Evolutionary conservation across 1,140 invertebrate species (phyloP).

Genomic region (Cotesia glomerata): DNA sequence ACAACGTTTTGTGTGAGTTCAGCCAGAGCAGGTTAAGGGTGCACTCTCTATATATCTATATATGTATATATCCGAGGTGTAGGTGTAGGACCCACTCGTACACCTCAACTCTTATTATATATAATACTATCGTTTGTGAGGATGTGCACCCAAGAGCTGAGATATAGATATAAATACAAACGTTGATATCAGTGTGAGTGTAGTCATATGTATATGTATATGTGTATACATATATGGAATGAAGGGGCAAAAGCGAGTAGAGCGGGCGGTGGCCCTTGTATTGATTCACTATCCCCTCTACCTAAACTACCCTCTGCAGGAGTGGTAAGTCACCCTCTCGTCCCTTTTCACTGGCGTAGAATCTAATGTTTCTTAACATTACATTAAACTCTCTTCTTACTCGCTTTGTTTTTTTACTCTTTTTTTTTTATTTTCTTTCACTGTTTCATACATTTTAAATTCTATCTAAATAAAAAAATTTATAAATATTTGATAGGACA

Average conservation of each 20-base stretch:
- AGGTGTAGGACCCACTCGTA: too few relatives aligned
- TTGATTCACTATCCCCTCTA: constrained; percentile 51
- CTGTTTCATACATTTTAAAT: constrained; percentile 2
- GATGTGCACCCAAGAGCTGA: too few relatives aligned
- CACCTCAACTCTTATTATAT: too few relatives aligned
- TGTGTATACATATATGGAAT: neutral
- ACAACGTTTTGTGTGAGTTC: neutral
- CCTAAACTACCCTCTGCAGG: neutral
- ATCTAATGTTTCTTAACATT: constrained; percentile 11
- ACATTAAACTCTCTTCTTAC: constrained; percentile 7
- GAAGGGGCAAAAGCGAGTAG: constrained; percentile 37
- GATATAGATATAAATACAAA: too few relatives aligned
- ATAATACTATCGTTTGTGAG: too few relatives aligned
- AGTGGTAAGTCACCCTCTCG: constrained; percentile 12
- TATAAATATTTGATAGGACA: neutral
- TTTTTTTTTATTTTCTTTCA: neutral
- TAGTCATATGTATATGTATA: neutral
- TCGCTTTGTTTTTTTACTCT: neutral
- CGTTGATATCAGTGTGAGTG: too few relatives aligned
- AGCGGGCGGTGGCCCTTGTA: constrained; percentile 52
- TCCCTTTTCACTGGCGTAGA: constrained; percentile 10
- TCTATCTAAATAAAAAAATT: neutral
- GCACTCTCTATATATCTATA: neutral
- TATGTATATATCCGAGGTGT: too few relatives aligned
- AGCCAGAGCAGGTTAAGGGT: constrained; percentile 3